Conservation (phyloP, 2,113 vertebrate species). For the Sylvietta virens region DNA sequence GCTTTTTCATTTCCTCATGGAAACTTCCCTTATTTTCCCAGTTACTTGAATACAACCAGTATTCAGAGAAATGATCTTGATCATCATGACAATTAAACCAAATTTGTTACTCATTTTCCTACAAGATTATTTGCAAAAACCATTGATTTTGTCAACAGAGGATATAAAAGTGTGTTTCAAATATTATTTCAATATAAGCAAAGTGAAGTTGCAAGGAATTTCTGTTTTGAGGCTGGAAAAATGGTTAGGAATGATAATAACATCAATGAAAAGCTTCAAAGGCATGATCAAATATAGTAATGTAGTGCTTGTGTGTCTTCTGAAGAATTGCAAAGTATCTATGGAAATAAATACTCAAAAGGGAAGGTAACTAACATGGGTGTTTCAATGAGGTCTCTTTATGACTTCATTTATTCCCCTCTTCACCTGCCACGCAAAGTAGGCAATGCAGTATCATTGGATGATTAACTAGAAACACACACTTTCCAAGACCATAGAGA, state of each 20-base stretch:
- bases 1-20: neutral
- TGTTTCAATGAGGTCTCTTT: neutral
- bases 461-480: neutral
- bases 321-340: neutral
- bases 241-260: neutral
- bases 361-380: neutral
- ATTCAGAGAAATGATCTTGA: neutral
- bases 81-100: neutral
- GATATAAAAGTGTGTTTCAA: neutral
- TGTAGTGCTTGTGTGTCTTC: neutral
- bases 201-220: neutral
- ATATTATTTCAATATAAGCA: neutral
- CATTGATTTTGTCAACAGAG: neutral
- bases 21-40: neutral
- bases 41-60: neutral
- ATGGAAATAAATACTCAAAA: neutral
- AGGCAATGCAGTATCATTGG: neutral
- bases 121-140: neutral
- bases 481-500: neutral
- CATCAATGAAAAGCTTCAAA: neutral
- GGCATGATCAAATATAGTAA: neutral
- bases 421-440: neutral
- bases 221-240: neutral
- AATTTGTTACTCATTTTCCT: neutral
- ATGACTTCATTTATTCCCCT: neutral